These are phyloP conservation scores for Tupaia chinensis DNA, from an alignment of 2,113 vertebrate species.

Conservation along the genomic window DNA sequence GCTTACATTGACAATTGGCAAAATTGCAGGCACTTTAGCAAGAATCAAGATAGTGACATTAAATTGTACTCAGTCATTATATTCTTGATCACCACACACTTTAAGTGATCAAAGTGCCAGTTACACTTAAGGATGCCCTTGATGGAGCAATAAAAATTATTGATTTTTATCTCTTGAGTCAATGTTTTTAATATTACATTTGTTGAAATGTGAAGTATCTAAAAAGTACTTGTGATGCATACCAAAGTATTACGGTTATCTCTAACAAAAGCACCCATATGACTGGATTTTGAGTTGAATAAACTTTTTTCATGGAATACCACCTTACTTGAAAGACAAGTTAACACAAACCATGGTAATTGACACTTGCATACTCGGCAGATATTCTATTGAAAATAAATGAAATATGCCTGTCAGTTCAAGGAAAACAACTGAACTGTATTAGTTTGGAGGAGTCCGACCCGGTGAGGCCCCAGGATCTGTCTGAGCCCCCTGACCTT, in stretches of 20 bases:
- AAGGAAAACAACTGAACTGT: slow-evolving; percentile 35
- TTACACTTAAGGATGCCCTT: background rate
- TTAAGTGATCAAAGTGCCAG: background rate
- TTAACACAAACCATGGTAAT: background rate
- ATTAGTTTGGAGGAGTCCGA: too few species aligned
- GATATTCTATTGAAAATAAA: slow-evolving; percentile 42
- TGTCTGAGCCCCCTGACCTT: too few species aligned
- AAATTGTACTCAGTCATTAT: background rate
- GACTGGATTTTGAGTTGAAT: background rate
- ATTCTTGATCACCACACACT: background rate
- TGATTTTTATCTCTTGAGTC: background rate
- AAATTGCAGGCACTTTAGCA: background rate
- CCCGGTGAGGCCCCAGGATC: too few species aligned
- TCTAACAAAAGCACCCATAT: background rate
- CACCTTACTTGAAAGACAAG: background rate
- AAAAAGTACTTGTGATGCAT: background rate
- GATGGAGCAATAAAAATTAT: slow-evolving; percentile 10
- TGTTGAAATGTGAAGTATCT: background rate
- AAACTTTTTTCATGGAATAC: background rate
- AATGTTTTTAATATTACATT: background rate
- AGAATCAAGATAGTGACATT: background rate
- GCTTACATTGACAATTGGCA: background rate
- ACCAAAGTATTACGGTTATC: background rate
- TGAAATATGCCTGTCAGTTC: background rate
- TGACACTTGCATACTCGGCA: background rate